A percentile compares a stretch with the other conserved stretches of the same genome.
phyloP scores from a whole-genome alignment of 1,140 invertebrate genomes.

The Drosophila prosaltans region DNA sequence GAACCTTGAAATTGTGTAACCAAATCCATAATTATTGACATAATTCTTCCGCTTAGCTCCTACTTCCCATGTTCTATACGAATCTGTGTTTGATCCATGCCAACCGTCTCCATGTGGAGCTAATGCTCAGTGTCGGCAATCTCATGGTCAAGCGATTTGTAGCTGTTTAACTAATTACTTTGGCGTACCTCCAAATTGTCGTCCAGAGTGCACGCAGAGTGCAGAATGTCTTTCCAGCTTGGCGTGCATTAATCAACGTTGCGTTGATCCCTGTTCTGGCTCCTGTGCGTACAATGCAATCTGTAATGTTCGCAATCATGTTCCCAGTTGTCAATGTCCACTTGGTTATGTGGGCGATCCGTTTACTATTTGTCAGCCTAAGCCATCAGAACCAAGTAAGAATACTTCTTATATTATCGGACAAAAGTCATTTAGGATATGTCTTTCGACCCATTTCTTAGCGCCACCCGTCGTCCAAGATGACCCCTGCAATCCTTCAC shows the following conservation, averaged over 20 bases:
- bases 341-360: slow-evolving; percentile 89
- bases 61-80: slow-evolving; percentile 82
- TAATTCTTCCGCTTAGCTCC: slow-evolving; percentile 83
- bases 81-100: slow-evolving; percentile 84
- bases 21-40: not conserved
- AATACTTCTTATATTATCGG: not conserved
- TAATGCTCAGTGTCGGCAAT: slow-evolving; percentile 63
- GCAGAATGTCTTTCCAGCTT: slow-evolving; percentile 85
- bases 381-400: slow-evolving; percentile 68
- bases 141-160: slow-evolving; percentile 80
- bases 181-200: slow-evolving; percentile 85
- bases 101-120: slow-evolving; percentile 83
- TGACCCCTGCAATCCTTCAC: slow-evolving; percentile 87
- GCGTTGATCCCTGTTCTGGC: slow-evolving; percentile 85
- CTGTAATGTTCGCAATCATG: slow-evolving; percentile 87
- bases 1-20: slow-evolving; percentile 42
- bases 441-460: slow-evolving; percentile 61
- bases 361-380: slow-evolving; percentile 71
- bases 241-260: slow-evolving; percentile 85
- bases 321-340: slow-evolving; percentile 87
- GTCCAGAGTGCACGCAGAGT: slow-evolving; percentile 86
- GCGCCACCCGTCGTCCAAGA: slow-evolving; percentile 74
- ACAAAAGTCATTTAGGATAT: not conserved
- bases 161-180: slow-evolving; percentile 84
- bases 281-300: slow-evolving; percentile 87